A percentile compares a stretch with the other conserved stretches of the same genome.
Evolutionary conservation across 23 tunicate genomes (phyloP).

Genomic region (Trididemnum miniatum): DNA sequence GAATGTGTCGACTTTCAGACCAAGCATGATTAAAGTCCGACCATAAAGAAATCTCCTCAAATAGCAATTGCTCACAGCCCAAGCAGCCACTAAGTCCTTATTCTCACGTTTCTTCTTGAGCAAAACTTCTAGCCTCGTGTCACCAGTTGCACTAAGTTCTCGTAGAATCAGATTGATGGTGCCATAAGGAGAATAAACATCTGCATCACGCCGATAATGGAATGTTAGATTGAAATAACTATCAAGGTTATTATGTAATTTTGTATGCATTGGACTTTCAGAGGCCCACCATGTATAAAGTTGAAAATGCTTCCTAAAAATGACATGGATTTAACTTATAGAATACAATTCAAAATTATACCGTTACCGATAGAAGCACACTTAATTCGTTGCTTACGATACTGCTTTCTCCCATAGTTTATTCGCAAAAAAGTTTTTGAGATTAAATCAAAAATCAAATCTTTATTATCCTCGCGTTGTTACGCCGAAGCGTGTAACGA

Average conservation of each 20-base stretch:
- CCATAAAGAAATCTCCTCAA: constrained; percentile 29
- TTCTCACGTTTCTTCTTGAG: constrained; percentile 39
- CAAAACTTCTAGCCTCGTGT: constrained; percentile 29
- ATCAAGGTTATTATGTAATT: constrained; percentile 21
- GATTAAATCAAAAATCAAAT: no score
- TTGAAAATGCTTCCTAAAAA: constrained; percentile 37
- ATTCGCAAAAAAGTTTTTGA: no score
- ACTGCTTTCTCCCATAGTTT: no score
- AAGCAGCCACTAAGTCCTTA: constrained; percentile 30
- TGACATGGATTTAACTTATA: no score
- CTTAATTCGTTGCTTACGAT: no score
- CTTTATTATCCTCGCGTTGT: no score
- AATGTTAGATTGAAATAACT: constrained; percentile 58
- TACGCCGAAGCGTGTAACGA: no score
- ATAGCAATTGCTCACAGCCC: constrained; percentile 58
- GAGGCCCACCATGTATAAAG: constrained; percentile 49
- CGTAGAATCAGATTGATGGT: constrained; percentile 47
- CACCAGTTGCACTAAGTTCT: constrained; percentile 32
- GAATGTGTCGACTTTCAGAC: constrained; percentile 49
- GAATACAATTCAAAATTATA: no score
- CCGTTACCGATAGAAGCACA: no score
- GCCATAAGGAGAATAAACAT: constrained; percentile 75
- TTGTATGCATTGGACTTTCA: constrained; percentile 55
- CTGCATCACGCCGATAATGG: constrained; percentile 58
- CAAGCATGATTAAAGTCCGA: constrained; percentile 17